Percentiles rank a stretch among this genome's conserved stretches.
These are phyloP conservation scores for Mercenaria mercenaria DNA, from an alignment of 1,140 invertebrate genomes.

Conservation along the genomic window DNA sequence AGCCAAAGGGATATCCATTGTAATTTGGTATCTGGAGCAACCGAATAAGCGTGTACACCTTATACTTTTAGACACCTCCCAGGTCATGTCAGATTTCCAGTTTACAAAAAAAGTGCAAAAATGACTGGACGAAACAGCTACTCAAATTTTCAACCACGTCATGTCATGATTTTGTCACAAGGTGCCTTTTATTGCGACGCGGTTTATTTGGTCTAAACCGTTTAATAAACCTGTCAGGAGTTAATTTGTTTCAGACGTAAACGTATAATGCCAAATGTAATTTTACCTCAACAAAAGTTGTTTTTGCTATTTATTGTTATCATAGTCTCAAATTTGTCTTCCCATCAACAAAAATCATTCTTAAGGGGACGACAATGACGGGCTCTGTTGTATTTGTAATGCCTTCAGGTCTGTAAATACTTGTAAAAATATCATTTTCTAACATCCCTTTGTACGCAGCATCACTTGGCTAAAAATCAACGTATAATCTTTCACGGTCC, in stretches of 20 bases:
- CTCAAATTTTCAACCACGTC: too few relatives aligned
- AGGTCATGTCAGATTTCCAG: too few relatives aligned
- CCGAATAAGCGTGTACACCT: too few relatives aligned
- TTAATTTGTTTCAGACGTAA: not conserved
- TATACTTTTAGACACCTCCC: too few relatives aligned
- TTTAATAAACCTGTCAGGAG: not conserved
- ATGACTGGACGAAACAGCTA: too few relatives aligned
- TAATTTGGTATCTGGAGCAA: too few relatives aligned
- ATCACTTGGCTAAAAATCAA: not conserved
- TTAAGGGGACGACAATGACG: not conserved
- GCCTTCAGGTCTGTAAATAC: constrained; percentile 1
- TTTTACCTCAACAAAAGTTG: not conserved
- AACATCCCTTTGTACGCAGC: not conserved
- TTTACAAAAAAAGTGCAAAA: too few relatives aligned
- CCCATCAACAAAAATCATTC: not conserved
- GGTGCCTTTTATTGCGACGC: too few relatives aligned
- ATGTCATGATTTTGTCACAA: too few relatives aligned
- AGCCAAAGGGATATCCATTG: too few relatives aligned
- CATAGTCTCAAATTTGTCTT: not conserved
- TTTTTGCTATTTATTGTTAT: not conserved
- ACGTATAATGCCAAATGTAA: not conserved
- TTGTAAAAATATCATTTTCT: not conserved
- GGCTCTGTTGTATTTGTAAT: not conserved
- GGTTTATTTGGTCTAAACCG: too few relatives aligned
- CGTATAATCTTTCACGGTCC: constrained; percentile 11